These are phyloP conservation scores for Nyctibius grandis DNA, from an alignment of 2,797 vertebrate species.

Conservation along the genomic window DNA sequence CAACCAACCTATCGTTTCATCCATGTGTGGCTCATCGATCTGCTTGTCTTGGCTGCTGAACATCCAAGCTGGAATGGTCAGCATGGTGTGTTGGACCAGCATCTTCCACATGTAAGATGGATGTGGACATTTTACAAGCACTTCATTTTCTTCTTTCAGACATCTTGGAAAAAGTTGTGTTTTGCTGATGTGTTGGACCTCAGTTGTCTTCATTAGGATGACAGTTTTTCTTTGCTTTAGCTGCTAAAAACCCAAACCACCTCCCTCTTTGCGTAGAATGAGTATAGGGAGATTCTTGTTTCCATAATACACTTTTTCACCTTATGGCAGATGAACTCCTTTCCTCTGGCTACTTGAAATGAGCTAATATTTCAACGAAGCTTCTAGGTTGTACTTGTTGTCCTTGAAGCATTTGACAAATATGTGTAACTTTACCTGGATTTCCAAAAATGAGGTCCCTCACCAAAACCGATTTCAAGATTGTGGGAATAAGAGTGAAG, in stretches of 20 bases:
- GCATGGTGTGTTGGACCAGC: too few relatives aligned
- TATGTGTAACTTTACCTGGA: not conserved
- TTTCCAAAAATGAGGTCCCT: not conserved
- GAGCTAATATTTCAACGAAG: not conserved
- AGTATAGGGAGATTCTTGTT: not conserved
- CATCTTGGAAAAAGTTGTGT: not conserved
- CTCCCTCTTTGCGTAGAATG: not conserved
- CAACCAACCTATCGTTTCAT: fast-evolving
- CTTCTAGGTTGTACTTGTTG: fast-evolving
- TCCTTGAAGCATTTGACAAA: not conserved
- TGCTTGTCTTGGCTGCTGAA: not conserved
- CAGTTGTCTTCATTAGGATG: not conserved
- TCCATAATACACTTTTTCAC: fast-evolving
- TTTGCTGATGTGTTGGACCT: not conserved
- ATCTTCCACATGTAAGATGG: fast-evolving
- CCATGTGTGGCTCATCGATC: fast-evolving
- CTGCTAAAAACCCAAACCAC: not conserved
- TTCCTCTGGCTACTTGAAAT: not conserved
- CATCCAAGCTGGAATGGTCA: not conserved
- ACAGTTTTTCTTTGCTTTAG: not conserved
- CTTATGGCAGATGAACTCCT: not conserved
- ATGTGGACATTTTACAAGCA: not conserved
- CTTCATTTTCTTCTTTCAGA: not conserved
- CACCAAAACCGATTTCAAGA: fast-evolving
- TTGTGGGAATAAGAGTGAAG: not conserved